These are phyloP conservation scores for Cranoglanis bouderius DNA, from an alignment of 2,113 vertebrate genomes.

Conservation along the genomic window DNA sequence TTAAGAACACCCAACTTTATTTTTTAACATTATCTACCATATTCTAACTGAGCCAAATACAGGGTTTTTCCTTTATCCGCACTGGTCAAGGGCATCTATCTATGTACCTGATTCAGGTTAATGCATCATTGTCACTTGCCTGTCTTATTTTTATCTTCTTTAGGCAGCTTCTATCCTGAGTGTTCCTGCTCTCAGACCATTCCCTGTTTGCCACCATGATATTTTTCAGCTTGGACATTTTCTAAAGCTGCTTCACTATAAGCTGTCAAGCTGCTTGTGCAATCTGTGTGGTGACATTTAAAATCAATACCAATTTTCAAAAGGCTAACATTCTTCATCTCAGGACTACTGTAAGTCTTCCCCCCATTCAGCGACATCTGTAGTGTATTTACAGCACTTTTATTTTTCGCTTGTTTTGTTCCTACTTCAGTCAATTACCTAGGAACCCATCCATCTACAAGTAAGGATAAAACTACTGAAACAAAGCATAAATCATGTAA, in stretches of 20 bases:
- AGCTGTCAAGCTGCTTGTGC: slow-evolving; percentile 46
- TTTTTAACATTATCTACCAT: not conserved
- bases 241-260: slow-evolving; percentile 42
- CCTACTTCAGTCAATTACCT: not conserved
- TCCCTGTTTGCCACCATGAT: slow-evolving; percentile 26
- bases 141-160: slow-evolving; percentile 53
- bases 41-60: not conserved
- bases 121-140: slow-evolving; percentile 51
- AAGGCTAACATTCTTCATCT: slow-evolving; percentile 51
- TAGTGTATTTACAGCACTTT: slow-evolving; percentile 26
- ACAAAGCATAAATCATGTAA: slow-evolving; percentile 3
- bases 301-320: slow-evolving; percentile 52
- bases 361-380: slow-evolving; percentile 24
- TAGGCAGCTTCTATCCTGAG: slow-evolving; percentile 16
- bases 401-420: not conserved
- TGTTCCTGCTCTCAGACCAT: slow-evolving; percentile 1
- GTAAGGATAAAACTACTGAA: slow-evolving; percentile 12
- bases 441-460: not conserved
- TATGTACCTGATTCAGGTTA: slow-evolving; percentile 51
- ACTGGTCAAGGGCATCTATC: slow-evolving; percentile 61
- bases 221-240: slow-evolving; percentile 53
- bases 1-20: not conserved
- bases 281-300: slow-evolving; percentile 49
- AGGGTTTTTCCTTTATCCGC: not conserved
- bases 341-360: slow-evolving; percentile 31